A percentile compares a stretch with the other conserved stretches of the same genome.
Conservation (phyloP, 2,797 vertebrate species). For the Carapus acus region DNA sequence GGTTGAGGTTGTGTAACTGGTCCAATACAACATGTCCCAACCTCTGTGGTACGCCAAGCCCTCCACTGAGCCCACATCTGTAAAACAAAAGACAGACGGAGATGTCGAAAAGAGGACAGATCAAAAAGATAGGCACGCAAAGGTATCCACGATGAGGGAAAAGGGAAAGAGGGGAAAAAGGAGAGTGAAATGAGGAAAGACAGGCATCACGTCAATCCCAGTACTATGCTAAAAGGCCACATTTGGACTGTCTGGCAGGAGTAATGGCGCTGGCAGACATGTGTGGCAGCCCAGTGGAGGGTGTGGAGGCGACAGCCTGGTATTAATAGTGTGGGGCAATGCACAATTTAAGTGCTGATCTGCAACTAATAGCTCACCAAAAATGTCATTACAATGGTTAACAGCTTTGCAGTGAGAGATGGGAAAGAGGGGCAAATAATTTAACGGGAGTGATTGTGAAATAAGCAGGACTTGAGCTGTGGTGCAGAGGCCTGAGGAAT, state of each 20-base stretch:
- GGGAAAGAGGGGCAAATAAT: no score
- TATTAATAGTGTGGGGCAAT: conserved; percentile 52
- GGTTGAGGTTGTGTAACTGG: conserved; percentile 95
- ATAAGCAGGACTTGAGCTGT: no score
- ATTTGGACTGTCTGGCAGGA: conserved; percentile 41
- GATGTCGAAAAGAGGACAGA: no score
- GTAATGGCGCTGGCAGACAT: conserved; percentile 41
- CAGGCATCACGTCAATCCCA: conserved; percentile 42
- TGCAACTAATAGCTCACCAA: conserved; percentile 54
- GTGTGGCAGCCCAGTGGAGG: conserved; percentile 33
- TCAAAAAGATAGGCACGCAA: neutral
- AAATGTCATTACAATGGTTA: conserved; percentile 56
- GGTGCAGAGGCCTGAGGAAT: no score
- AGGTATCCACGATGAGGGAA: neutral
- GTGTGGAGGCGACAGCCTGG: conserved; percentile 48
- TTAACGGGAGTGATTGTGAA: no score
- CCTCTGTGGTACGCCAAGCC: conserved; percentile 92
- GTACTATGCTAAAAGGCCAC: conserved; percentile 42
- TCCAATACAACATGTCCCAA: conserved; percentile 97
- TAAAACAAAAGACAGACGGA: conserved; percentile 11
- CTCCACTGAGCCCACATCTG: conserved; percentile 96
- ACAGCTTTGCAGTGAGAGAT: no score
- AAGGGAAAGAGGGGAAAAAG: neutral
- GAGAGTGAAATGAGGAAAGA: conserved; percentile 14
- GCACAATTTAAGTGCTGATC: conserved; percentile 51